phyloP scores from a whole-genome alignment of 1,140 invertebrate species.

The Leptinotarsa defecta region DNA sequence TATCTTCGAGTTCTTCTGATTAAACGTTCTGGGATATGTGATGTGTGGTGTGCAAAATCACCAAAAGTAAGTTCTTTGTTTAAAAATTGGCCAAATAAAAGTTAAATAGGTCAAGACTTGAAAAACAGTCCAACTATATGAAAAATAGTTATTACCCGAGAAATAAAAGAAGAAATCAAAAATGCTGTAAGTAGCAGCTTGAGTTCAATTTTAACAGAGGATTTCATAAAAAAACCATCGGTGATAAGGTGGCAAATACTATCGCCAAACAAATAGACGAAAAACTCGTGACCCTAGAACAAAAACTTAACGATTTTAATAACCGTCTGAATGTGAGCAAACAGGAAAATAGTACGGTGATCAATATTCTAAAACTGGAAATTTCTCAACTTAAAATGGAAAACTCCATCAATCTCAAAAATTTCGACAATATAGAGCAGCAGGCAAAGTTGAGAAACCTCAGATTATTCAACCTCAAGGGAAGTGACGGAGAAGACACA shows the following conservation, averaged over 20 bases:
- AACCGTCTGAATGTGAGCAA: neutral
- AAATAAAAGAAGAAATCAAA: conserved; percentile 11
- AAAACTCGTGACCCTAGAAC: conserved; percentile 7
- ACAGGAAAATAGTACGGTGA: conserved; percentile 7
- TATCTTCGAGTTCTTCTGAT: too few species aligned
- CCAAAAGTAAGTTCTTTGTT: neutral
- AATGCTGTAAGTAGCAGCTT: neutral
- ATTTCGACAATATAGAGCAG: neutral
- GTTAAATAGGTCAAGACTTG: neutral
- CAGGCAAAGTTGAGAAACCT: neutral
- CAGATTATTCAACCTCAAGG: conserved; percentile 12
- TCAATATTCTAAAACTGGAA: neutral
- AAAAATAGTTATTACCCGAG: conserved; percentile 1
- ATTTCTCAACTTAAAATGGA: neutral
- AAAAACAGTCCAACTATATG: neutral
- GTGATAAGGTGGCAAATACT: neutral
- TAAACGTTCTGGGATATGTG: too few species aligned
- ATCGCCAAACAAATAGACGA: neutral
- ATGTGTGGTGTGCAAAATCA: neutral
- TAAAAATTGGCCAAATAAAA: neutral
- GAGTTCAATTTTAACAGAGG: neutral
- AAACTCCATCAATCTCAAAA: neutral
- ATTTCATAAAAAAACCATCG: conserved; percentile 5
- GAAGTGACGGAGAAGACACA: neutral
- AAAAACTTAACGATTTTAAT: neutral